Evolutionary conservation across 2,797 vertebrate species (phyloP).

Genomic region (Gouania willdenowi): DNA sequence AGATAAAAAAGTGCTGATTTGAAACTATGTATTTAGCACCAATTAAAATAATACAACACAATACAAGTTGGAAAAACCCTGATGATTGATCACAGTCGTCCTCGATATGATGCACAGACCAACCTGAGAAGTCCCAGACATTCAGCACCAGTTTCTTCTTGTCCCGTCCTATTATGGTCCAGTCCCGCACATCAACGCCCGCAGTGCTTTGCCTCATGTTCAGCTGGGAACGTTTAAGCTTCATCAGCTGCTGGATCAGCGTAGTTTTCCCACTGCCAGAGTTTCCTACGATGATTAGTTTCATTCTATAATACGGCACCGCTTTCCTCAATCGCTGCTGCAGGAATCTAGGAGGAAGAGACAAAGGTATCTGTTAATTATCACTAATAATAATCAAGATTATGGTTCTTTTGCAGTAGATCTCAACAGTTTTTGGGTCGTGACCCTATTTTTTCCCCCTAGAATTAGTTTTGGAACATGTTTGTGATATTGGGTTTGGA

Average conservation of each 20-base stretch:
- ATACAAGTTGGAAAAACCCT: too few species aligned
- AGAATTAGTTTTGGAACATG: too few species aligned
- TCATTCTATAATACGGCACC: constrained; percentile 92
- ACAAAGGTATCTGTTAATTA: too few species aligned
- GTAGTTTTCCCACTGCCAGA: constrained; percentile 89
- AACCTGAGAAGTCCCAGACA: constrained; percentile 97
- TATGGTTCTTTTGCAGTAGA: too few species aligned
- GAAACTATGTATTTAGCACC: too few species aligned
- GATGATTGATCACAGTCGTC: too few species aligned
- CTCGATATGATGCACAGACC: not conserved
- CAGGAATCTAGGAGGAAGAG: constrained; percentile 88
- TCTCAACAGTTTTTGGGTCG: too few species aligned
- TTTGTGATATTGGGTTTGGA: too few species aligned
- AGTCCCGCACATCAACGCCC: constrained; percentile 86
- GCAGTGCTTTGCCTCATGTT: constrained; percentile 51
- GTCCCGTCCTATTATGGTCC: constrained; percentile 81
- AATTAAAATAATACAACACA: too few species aligned
- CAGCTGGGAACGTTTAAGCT: constrained; percentile 72
- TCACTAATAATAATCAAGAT: too few species aligned
- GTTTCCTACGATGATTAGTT: constrained; percentile 92
- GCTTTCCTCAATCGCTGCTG: constrained; percentile 96
- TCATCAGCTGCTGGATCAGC: constrained; percentile 88
- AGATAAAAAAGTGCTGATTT: too few species aligned
- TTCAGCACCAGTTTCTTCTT: constrained; percentile 86
- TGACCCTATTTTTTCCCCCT: too few species aligned